Percentiles rank a stretch among this genome's conserved stretches.
Conservation (phyloP, 2,888 invertebrate genomes). For the Hemicrepidius hirtus region DNA sequence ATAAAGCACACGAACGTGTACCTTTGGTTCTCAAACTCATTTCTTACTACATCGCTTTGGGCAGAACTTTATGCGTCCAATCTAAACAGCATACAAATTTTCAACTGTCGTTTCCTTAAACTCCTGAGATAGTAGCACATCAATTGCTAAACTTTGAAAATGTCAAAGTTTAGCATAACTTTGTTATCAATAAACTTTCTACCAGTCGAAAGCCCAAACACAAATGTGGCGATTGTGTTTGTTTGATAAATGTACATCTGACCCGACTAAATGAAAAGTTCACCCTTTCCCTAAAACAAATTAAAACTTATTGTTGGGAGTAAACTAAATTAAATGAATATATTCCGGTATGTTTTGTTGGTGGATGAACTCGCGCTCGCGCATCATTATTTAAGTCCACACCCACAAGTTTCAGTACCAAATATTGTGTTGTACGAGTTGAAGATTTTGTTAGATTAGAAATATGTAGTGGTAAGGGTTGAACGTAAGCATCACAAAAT, state of each 20-base stretch:
- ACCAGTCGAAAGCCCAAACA: neutral
- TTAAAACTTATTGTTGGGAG: constrained; percentile 30
- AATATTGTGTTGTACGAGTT: neutral
- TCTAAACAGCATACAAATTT: constrained; percentile 6
- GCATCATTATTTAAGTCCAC: neutral
- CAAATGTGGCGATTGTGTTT: constrained; percentile 21
- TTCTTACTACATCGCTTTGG: neutral
- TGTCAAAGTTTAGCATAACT: constrained; percentile 24
- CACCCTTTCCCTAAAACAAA: constrained; percentile 22
- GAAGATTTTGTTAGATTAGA: neutral
- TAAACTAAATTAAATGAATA: constrained; percentile 13
- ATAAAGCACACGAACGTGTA: neutral
- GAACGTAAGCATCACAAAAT: neutral
- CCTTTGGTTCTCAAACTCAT: neutral
- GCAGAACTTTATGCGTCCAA: constrained; percentile 4
- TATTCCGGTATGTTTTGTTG: neutral
- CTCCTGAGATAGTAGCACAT: constrained; percentile 9
- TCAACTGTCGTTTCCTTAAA: constrained; percentile 8
- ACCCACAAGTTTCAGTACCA: neutral
- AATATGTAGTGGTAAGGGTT: neutral
- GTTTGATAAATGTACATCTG: constrained; percentile 22
- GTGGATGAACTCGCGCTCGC: neutral
- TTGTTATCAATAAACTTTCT: constrained; percentile 43
- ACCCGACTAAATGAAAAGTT: constrained; percentile 23
- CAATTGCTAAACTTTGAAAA: constrained; percentile 23